Base-by-base conservation (phyloP, 2,113 vertebrate genomes). In the Bambusicola thoracicus region DNA sequence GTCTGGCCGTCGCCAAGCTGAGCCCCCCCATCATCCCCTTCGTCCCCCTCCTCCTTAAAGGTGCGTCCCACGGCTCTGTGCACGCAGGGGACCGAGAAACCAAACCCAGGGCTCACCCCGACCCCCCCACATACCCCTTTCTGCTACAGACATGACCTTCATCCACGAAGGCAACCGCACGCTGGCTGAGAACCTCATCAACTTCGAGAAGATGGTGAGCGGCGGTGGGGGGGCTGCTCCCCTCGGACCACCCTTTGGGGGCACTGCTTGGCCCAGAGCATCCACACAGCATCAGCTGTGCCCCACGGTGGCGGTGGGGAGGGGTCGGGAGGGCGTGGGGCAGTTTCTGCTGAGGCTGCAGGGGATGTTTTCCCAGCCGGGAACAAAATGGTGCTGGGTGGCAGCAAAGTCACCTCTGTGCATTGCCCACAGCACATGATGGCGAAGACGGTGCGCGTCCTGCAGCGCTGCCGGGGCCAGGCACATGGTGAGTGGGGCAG, bases 161-260 rank as follows among this genome's bases (percentile, higher is more conserved):
- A 99, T 99, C 97, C 99, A 99, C 2, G 99, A 99, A 80, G 99
- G 99, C 68, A 99, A 99, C 13, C 97, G 97, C 85, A 99, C 98
- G 9, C 96, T 98, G 19, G 96, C 98, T 0, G 98, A 99, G 62
- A 99, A 98, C 85, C 96, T 99, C 96, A 98, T 99, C 95, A 99
- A 99, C 95, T 99, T 99, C 68, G 99, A 99, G 97, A 99, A 99
- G 97, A 99, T 99, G 99, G 99, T 99, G 94, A 98, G 98, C 75
- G 40, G 27, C 8, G 16, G 25, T 5, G 24, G 25, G 49, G 49
- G 49, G 61, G 25, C 4, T 53, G 8, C 55, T 27, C 29, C 38
- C 34, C 1, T 0, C 0, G 2, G 24, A 25, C 32, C 19, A 32
- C 51, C 44, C 6, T 4, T 6, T 0, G 6, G 6, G 55, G 19